Base-by-base conservation (phyloP, 2,113 vertebrate species). In the Chiloscyllium plagiosum region DNA sequence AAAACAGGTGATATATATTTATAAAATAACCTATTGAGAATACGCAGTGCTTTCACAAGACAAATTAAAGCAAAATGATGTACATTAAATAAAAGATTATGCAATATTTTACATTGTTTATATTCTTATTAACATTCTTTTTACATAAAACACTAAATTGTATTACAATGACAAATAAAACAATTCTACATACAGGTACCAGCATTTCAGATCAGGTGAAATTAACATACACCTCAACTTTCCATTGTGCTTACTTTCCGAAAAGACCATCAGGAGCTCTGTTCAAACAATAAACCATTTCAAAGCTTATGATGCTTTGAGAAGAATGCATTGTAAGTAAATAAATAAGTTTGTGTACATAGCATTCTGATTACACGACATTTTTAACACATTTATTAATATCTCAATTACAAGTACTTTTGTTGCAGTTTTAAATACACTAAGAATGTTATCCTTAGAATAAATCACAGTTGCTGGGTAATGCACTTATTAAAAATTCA, bases 311-410 rank as follows among this genome's bases (percentile, higher is more conserved):
- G 22, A 94, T 94, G 65, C 37, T 29, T 94, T 13, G 37, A 70
- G 37, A 94, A 19, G 4, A 29, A 95, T 50, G 50, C 68, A 33
- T 10, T 33, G 24, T 24, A 68, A 95, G 22, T 50, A 72, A 76
- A 52, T 61, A 95, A 33, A 95, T 72, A 72, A 72, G 50, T 95
- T 69, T 33, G 47, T 95, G 47, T 42, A 95, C 68, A 95, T 72
- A 47, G 42, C 52, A 50, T 72, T 95, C 68, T 47, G 72, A 95
- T 13, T 8, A 52, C 37, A 72, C 33, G 61, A 93, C 61, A 93
- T 76, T 95, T 95, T 47, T 72, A 95, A 52, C 68, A 1, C 61
- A 95, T 95, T 70, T 95, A 70, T 95, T 72, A 72, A 95, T 26
- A 70, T 95, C 69, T 72, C 69, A 95, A 15, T 72, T 70, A 72